Conservation (phyloP, 2,797 vertebrate species). For the Fringilla coelebs region DNA sequence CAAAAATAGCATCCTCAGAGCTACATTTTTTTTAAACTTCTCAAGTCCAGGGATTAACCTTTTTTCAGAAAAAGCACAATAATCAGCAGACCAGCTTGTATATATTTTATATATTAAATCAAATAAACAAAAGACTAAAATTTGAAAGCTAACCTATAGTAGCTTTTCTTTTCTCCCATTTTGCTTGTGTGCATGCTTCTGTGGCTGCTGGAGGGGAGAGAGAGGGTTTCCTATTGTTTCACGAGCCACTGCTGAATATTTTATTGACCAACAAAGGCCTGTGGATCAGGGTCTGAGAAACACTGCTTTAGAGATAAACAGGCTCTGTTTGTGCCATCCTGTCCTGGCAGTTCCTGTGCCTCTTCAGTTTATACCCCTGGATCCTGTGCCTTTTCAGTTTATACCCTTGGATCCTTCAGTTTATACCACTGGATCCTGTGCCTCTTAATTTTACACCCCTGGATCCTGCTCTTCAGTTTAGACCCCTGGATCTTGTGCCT, state of each 20-base stretch:
- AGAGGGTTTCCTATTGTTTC: constrained; percentile 19
- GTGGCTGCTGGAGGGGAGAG: not conserved
- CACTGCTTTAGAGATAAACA: not conserved
- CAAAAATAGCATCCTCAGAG: constrained; percentile 56
- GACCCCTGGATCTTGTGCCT: not conserved
- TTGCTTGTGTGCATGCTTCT: not conserved
- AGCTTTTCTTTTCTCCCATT: constrained; percentile 26
- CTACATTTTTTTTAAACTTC: constrained; percentile 51
- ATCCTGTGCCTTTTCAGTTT: not conserved
- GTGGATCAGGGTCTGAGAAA: not conserved
- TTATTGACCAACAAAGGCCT: not conserved
- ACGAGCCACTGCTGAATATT: constrained; percentile 12
- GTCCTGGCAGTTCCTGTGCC: not conserved
- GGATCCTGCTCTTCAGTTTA: not conserved
- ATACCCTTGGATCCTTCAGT: not conserved
- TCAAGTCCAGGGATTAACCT: constrained; percentile 37
- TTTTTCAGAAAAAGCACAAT: not conserved
- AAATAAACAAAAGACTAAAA: constrained; percentile 35
- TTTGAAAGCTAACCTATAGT: not conserved
- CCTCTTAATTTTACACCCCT: not conserved
- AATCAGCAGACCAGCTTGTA: not conserved
- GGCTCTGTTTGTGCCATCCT: not conserved
- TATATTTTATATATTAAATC: constrained; percentile 11
- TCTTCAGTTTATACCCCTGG: not conserved
- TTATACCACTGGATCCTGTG: not conserved